Evolutionary conservation across 2,797 vertebrate genomes (phyloP).

Genomic region (Myotis findleyi): DNA sequence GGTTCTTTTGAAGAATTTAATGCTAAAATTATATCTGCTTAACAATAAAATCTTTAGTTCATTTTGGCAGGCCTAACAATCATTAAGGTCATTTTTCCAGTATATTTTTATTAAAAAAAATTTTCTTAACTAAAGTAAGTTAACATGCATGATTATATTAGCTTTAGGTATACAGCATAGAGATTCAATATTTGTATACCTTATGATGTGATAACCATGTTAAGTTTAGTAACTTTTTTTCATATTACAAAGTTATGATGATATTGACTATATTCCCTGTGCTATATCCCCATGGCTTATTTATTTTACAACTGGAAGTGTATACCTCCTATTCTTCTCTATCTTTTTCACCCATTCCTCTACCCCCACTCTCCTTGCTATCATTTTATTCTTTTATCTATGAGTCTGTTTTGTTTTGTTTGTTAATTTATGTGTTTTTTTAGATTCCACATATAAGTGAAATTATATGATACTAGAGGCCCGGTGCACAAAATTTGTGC

Average conservation of each 20-base stretch:
- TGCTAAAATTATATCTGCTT: conserved; percentile 23
- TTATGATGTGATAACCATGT: background rate
- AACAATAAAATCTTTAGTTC: conserved; percentile 23
- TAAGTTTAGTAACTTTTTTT: background rate
- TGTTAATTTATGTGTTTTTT: background rate
- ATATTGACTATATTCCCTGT: background rate
- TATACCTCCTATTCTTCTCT: background rate
- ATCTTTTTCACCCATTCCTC: background rate
- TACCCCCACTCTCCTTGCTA: background rate
- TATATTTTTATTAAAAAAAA: background rate
- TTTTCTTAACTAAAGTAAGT: background rate
- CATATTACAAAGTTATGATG: background rate
- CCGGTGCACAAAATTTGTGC: no score
- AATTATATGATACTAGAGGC: background rate
- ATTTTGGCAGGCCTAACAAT: background rate
- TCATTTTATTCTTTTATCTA: background rate
- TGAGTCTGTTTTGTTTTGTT: background rate
- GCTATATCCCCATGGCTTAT: background rate
- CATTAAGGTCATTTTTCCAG: background rate
- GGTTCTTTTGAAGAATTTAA: conserved; percentile 4
- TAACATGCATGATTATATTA: background rate
- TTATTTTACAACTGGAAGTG: background rate
- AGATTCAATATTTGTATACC: background rate
- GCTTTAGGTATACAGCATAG: background rate
- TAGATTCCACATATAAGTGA: background rate